Percentiles rank a stretch among this genome's conserved stretches.
phyloP scores from a whole-genome alignment of 2,888 invertebrate genomes.

The Pomacea canaliculata region DNA sequence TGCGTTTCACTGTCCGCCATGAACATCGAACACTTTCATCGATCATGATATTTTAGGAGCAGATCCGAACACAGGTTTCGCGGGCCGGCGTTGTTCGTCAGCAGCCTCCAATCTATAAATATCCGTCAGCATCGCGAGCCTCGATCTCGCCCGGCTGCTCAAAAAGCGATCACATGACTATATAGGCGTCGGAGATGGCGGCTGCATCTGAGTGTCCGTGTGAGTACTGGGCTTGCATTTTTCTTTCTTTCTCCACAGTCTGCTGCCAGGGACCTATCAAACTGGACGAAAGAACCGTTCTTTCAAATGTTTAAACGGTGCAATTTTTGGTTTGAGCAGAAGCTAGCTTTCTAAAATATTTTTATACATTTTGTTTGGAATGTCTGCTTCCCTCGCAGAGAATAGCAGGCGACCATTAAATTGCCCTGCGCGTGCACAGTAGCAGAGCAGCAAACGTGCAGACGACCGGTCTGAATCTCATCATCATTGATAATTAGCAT shows the following conservation, averaged over 20 bases:
- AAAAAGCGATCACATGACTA: conserved; percentile 24
- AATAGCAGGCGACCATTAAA: conserved; percentile 8
- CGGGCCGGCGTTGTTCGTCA: too few relatives aligned
- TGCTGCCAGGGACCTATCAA: too few relatives aligned
- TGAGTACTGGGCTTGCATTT: conserved; percentile 16
- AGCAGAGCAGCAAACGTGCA: conserved; percentile 18
- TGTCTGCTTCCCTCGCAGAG: neutral
- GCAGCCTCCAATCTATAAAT: too few relatives aligned
- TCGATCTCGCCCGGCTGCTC: neutral
- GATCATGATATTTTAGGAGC: too few relatives aligned
- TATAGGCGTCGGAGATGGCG: conserved; percentile 21
- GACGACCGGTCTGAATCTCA: conserved; percentile 28
- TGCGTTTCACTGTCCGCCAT: too few relatives aligned
- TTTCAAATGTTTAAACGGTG: too few relatives aligned
- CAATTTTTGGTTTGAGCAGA: too few relatives aligned
- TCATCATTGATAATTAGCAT: conserved; percentile 25
- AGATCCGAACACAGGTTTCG: too few relatives aligned
- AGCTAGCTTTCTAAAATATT: neutral
- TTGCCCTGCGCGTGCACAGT: conserved; percentile 23
- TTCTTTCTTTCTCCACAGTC: neutral
- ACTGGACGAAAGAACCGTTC: too few relatives aligned
- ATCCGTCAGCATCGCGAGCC: neutral
- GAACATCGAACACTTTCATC: too few relatives aligned
- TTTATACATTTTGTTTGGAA: neutral
- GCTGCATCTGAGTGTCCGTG: conserved; percentile 22